These are phyloP conservation scores for Sylvicapra grimmia DNA, from an alignment of 2,113 vertebrate genomes.

Conservation along the genomic window DNA sequence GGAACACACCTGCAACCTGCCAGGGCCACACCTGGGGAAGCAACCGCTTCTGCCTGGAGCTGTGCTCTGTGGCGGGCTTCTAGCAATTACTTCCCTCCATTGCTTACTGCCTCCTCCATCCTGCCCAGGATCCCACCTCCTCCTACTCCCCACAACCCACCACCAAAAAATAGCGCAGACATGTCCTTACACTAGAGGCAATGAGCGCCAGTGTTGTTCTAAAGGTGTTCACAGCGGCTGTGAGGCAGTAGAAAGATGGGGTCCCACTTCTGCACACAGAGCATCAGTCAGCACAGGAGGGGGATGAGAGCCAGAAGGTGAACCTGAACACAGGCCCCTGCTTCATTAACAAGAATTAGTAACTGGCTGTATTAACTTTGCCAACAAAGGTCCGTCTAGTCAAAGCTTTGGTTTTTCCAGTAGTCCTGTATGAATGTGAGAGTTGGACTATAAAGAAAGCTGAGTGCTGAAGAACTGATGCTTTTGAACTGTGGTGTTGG, in stretches of 20 bases:
- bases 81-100: background rate
- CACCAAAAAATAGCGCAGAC: background rate
- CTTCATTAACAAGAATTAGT: background rate
- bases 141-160: background rate
- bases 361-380: background rate
- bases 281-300: background rate
- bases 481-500: background rate
- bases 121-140: background rate
- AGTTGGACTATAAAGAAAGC: background rate
- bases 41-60: background rate
- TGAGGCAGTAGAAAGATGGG: background rate
- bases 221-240: background rate
- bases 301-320: background rate
- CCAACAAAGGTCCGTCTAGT: background rate
- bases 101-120: background rate
- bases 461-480: background rate
- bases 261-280: background rate
- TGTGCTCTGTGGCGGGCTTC: background rate
- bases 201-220: background rate
- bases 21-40: conserved; percentile 45
- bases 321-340: background rate
- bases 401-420: background rate
- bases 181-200: background rate
- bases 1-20: conserved; percentile 36
- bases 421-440: background rate